These are phyloP conservation scores for Apus apus DNA, from an alignment of 2,113 vertebrate genomes.

Conservation along the genomic window DNA sequence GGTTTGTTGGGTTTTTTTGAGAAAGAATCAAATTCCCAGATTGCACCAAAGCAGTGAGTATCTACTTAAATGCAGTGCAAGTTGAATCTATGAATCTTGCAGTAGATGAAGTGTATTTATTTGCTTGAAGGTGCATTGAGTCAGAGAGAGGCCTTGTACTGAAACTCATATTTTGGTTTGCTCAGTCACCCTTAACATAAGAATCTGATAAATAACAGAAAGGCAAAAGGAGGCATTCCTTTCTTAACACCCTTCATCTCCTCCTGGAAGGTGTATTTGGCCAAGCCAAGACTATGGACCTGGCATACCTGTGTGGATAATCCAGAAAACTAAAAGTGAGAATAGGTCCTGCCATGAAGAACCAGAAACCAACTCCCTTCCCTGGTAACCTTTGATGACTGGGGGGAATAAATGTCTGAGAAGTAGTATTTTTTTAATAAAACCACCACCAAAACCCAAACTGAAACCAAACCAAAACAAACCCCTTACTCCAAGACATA, in stretches of 20 bases:
- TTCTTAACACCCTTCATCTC: not conserved
- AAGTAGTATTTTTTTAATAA: no score
- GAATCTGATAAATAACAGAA: not conserved
- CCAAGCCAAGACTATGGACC: not conserved
- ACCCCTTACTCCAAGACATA: fast-evolving
- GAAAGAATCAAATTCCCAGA: not conserved
- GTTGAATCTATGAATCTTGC: not conserved
- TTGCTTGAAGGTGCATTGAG: not conserved
- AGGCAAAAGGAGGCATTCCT: not conserved
- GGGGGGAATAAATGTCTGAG: not conserved
- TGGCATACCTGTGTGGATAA: fast-evolving
- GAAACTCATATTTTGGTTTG: not conserved
- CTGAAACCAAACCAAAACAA: no score
- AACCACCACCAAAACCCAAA: not conserved
- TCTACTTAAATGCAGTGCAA: not conserved
- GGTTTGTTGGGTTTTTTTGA: not conserved
- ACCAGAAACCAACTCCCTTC: not conserved
- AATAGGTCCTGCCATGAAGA: not conserved
- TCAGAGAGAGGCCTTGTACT: not conserved
- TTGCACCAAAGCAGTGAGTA: not conserved
- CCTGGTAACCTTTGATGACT: not conserved
- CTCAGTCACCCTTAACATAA: not conserved
- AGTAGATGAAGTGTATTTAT: not conserved
- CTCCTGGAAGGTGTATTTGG: not conserved
- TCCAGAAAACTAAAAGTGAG: not conserved